Percentiles rank a stretch among this genome's conserved stretches.
These are phyloP conservation scores for Eriosoma lanigerum DNA, from an alignment of 1,140 invertebrate genomes.

Conservation along the genomic window DNA sequence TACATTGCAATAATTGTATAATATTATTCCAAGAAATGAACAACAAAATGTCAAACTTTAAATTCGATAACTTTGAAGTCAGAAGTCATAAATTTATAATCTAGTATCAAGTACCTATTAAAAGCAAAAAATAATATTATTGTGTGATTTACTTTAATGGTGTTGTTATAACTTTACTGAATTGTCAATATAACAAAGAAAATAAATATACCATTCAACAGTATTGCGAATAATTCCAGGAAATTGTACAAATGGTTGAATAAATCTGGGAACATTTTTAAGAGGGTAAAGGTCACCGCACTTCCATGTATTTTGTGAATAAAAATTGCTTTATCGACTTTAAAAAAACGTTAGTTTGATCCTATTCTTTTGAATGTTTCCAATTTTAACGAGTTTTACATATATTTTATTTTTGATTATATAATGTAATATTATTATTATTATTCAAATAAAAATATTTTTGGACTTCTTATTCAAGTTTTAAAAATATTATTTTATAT, in stretches of 20 bases:
- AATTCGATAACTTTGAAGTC: no score
- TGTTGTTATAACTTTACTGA: not conserved
- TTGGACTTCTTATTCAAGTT: no score
- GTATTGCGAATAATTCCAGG: not conserved
- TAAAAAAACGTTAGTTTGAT: slow-evolving; percentile 28
- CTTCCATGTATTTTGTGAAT: not conserved
- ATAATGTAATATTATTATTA: no score
- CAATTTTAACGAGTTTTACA: not conserved
- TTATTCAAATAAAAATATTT: no score
- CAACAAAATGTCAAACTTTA: no score
- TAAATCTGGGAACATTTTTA: not conserved
- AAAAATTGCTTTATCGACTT: slow-evolving; percentile 30
- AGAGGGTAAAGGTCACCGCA: not conserved
- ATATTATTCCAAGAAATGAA: no score
- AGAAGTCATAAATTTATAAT: no score
- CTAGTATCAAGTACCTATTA: not conserved
- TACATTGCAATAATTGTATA: no score
- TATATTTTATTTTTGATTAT: no score
- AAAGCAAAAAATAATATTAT: not conserved
- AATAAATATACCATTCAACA: not conserved
- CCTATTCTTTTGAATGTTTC: not conserved
- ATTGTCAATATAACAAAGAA: slow-evolving; percentile 11
- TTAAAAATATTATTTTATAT: no score
- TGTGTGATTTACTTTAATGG: not conserved
- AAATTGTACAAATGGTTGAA: not conserved